Base-by-base conservation (phyloP, 2,113 vertebrate genomes). In the Chamaea fasciata region DNA sequence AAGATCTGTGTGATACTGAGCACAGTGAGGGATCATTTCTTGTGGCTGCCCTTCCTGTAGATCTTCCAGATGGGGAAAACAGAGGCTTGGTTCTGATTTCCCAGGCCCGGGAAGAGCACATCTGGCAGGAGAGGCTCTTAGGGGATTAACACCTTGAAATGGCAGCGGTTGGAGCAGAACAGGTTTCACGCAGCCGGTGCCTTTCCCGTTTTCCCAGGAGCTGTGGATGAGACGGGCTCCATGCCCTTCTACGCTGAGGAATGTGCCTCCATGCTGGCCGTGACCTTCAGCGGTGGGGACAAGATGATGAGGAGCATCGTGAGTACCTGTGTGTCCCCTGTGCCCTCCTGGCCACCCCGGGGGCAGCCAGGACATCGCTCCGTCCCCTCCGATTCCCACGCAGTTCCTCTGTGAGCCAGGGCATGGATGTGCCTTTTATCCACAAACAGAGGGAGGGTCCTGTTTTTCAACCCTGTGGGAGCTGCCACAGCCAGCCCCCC, bases 171-270 rank as follows among this genome's bases (percentile, higher is more conserved):
- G 12, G 6, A 35, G 7, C 8, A 1, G 8, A 44, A 1, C 28
- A 20, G 55, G 63, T 24, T 16, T 35, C 53, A 4, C 1, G 0
- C 4, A 2, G 46, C 2, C 0, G 0, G 0, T 20, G 44, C 53
- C 59, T 70, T 15, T 27, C 2, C 3, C 11, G 11, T 15, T 13
- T 27, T 13, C n/a, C 16, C 96, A 99, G 99, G 99, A 2, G 99
- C 99, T 0, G 99, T 99, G 11, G 98, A 99, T 4, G 99, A 99
- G 96, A 98, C 98, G 1, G 99, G 99, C 19, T 98, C 84, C 83
- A 99, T 98, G 98, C 99, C 99, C 0, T 99, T 99, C 97, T 99
- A 99, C 0, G 99, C 99, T 0, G 99, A 99, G 88, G 99, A 99
- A 37, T 99, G 99, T 33, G 99, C 99, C 12, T 99, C 99, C 46